These are phyloP conservation scores for Simalia tracyae DNA, from an alignment of 2,797 vertebrate genomes.

Conservation along the genomic window DNA sequence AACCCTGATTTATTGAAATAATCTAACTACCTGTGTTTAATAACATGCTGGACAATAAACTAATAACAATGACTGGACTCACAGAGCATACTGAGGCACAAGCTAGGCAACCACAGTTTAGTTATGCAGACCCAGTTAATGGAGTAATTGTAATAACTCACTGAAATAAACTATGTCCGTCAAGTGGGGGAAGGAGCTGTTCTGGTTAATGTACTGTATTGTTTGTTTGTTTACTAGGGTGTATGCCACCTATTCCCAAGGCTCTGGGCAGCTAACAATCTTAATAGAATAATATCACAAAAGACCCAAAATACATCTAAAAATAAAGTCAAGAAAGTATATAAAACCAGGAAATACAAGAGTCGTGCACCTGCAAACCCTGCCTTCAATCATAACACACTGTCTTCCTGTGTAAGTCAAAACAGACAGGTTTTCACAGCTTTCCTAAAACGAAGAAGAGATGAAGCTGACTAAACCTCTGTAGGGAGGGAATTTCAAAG, in stretches of 20 bases:
- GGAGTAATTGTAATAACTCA: background rate
- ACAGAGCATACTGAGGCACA: no score
- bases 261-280: background rate
- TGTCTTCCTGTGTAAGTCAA: background rate
- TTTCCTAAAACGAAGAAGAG: background rate
- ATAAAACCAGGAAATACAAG: background rate
- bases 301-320: background rate
- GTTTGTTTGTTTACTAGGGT: background rate
- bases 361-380: background rate
- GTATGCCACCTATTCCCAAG: background rate
- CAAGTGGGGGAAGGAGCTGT: background rate
- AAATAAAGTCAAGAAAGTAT: background rate
- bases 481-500: background rate
- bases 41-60: background rate
- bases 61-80: background rate
- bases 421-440: background rate
- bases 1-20: background rate
- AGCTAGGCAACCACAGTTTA: background rate
- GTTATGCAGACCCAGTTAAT: background rate
- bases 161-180: background rate
- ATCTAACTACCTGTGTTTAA: background rate
- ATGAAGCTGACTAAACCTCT: background rate
- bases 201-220: background rate
- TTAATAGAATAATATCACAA: background rate
- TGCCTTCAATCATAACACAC: background rate